Percentiles rank a stretch among this genome's conserved stretches.
These are phyloP conservation scores for Dicentrarchus labrax DNA, from an alignment of 2,113 vertebrate species.

Conservation along the genomic window DNA sequence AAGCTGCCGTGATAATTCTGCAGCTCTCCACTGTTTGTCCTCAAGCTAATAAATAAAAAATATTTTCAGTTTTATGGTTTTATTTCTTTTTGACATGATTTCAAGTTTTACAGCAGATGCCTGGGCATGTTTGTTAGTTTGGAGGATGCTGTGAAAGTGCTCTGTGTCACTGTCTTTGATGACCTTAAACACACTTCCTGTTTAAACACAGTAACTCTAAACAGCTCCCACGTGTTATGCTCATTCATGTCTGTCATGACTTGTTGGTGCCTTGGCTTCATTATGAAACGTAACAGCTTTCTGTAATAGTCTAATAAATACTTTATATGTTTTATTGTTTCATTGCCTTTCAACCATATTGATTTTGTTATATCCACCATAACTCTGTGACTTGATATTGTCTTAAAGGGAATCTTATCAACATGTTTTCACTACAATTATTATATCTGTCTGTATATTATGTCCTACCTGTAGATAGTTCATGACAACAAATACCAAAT, in stretches of 20 bases:
- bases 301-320: neutral
- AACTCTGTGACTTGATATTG: neutral
- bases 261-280: neutral
- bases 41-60: neutral
- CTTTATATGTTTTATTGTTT: neutral
- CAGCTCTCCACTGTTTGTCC: neutral
- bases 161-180: neutral
- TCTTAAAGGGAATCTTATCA: too few relatives aligned
- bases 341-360: neutral
- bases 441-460: neutral
- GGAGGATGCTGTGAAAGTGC: neutral
- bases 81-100: neutral
- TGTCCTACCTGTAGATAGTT: neutral
- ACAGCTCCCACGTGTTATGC: neutral
- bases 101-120: neutral
- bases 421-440: neutral
- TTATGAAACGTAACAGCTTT: neutral
- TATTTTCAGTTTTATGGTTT: neutral
- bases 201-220: slow-evolving; percentile 16
- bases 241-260: slow-evolving; percentile 15
- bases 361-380: neutral
- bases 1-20: neutral
- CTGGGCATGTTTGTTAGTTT: neutral
- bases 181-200: slow-evolving; percentile 26
- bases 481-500: neutral